Conservation (phyloP, 2,113 vertebrate species). For the Anoplopoma fimbria region DNA sequence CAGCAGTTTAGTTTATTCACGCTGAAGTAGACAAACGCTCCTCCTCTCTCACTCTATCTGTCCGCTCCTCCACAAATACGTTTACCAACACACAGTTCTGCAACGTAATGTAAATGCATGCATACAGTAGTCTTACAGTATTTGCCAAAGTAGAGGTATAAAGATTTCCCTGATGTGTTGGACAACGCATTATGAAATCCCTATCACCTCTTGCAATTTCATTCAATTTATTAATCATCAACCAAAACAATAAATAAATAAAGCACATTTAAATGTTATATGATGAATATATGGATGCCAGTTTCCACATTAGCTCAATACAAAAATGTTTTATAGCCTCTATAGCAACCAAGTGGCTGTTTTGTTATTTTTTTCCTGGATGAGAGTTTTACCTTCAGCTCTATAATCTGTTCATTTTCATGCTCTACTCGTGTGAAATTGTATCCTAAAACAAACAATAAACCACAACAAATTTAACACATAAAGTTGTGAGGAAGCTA, state of each 20-base stretch:
- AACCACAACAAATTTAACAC: slow-evolving; percentile 73
- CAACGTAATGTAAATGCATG: background rate
- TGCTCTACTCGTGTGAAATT: slow-evolving; percentile 72
- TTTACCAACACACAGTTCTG: too few relatives aligned
- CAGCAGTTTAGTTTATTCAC: slow-evolving; percentile 70
- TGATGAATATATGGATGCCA: background rate
- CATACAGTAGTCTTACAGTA: background rate
- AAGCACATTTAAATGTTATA: background rate
- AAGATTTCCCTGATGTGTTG: background rate
- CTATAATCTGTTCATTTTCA: slow-evolving; percentile 62
- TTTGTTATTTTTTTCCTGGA: slow-evolving; percentile 17
- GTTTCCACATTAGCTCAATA: background rate
- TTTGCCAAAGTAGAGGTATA: background rate
- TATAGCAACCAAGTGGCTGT: background rate
- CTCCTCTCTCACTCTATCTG: slow-evolving; percentile 4
- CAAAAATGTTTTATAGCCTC: background rate
- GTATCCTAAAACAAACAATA: slow-evolving; percentile 69
- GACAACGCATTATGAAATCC: background rate
- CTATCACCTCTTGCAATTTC: background rate
- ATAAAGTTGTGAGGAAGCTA: slow-evolving; percentile 49
- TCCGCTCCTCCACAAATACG: background rate
- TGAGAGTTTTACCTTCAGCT: slow-evolving; percentile 14
- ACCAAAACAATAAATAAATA: background rate
- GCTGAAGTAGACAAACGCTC: slow-evolving; percentile 52
- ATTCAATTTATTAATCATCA: background rate